Base-by-base conservation (phyloP, 2,888 invertebrate genomes). In the Drosophila koepferae region DNA sequence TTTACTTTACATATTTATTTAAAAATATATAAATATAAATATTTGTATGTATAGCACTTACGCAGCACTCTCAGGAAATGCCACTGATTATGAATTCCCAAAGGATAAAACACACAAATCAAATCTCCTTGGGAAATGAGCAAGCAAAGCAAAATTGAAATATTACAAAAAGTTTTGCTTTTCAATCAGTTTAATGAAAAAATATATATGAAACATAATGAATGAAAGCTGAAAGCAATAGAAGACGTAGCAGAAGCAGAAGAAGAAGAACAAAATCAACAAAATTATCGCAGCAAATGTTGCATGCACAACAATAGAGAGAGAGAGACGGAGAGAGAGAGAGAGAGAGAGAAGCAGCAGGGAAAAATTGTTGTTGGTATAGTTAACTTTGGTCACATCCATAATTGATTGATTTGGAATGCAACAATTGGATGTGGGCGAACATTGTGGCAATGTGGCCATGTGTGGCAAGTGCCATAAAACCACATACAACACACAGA, bases 341-440 rank as follows among this genome's bases (percentile, higher is more conserved):
- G 18, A 12, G 44, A 20, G 20, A 10, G 18, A 9, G 18, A 10
- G n/a, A 14, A 28, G 34, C 46, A 34, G 34, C 34, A 43, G 40
- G 18, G 38, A 20, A 54, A 44, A 36, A 0, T 28, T 28, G 28
- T 28, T 51, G 80, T 56, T 80, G 77, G 72, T 63, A 82, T 77
- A 72, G 63, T 71, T 73, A 76, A 74, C 70, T 44, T 49, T 63
- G 72, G 72, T 74, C 64, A 67, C 82, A 82, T 82, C 74, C 70
- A 82, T 82, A 85, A 87, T 85, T 85, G 85, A 85, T 87, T 87
- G 83, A 85, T 80, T 82, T 75, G 73, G 71, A 48, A 80, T 70
- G 81, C 86, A 81, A 87, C 88, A 85, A 85, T 86, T 81, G 79
- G 78, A 63, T 78, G 48, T 56, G 59, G 67, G 54, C 31, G 76